A percentile compares a stretch with the other conserved stretches of the same genome.
Evolutionary conservation across 2,113 vertebrate genomes (phyloP).

Genomic region (Urocolius indicus): DNA sequence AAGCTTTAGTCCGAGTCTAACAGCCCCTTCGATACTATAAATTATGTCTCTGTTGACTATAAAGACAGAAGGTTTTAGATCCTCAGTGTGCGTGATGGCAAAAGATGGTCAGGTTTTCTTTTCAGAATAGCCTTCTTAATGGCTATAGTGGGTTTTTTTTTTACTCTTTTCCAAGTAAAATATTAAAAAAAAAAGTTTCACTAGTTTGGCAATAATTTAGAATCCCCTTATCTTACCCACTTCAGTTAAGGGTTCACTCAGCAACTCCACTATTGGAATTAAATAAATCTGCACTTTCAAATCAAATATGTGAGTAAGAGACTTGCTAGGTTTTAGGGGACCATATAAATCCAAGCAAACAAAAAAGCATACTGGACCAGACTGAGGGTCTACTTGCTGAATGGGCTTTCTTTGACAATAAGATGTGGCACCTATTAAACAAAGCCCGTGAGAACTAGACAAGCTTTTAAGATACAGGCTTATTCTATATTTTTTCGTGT

Average conservation of each 20-base stretch:
- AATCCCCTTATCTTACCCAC: not conserved
- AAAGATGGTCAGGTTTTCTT: not conserved
- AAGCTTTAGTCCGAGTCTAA: not conserved
- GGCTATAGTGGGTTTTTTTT: not conserved
- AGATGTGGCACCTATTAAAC: not conserved
- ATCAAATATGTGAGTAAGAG: not conserved
- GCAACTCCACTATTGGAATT: not conserved
- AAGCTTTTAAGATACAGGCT: not conserved
- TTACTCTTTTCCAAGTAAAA: not conserved
- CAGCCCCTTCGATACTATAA: not conserved
- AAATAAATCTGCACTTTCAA: not conserved
- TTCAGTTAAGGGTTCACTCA: not conserved
- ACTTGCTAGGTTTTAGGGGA: fast-evolving
- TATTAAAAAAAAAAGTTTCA: not conserved
- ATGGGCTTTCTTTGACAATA: not conserved
- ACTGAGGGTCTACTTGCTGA: not conserved
- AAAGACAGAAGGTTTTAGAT: not conserved
- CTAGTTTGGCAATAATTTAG: not conserved
- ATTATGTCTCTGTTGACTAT: not conserved
- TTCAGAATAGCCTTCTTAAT: not conserved
- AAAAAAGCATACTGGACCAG: not conserved
- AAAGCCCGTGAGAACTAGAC: not conserved
- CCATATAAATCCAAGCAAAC: not conserved
- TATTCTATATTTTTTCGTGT: not conserved
- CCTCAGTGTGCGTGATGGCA: not conserved